Percentiles rank a stretch among this genome's conserved stretches.
Conservation (phyloP, 2,888 invertebrate genomes). For the Calephelis perditalis region DNA sequence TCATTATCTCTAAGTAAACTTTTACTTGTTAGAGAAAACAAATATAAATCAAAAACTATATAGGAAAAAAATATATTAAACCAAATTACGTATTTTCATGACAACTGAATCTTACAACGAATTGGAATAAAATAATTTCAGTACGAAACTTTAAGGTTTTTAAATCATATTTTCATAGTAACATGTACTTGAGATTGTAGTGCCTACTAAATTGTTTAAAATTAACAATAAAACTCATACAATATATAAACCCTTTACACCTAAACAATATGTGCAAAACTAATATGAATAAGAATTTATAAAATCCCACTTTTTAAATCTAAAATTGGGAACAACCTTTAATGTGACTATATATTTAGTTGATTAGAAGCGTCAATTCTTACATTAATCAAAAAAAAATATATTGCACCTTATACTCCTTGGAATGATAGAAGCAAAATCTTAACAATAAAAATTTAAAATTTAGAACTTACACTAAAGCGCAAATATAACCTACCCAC, state of each 20-base stretch:
- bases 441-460: conserved; percentile 1
- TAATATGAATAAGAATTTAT: not conserved
- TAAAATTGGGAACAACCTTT: not conserved
- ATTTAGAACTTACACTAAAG: conserved; percentile 26
- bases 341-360: too few relatives aligned
- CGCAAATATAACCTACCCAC: conserved; percentile 48
- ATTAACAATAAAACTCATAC: conserved; percentile 6
- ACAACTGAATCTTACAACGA: too few relatives aligned
- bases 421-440: conserved; percentile 18
- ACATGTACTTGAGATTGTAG: not conserved
- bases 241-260: conserved; percentile 3
- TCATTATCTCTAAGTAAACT: too few relatives aligned
- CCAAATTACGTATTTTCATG: too few relatives aligned
- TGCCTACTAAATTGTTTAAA: not conserved
- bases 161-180: too few relatives aligned
- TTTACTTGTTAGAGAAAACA: too few relatives aligned
- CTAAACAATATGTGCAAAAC: conserved; percentile 3
- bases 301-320: not conserved
- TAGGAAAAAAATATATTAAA: too few relatives aligned
- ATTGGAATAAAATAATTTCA: too few relatives aligned
- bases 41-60: too few relatives aligned
- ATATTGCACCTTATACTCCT: conserved; percentile 23
- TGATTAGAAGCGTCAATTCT: not conserved
- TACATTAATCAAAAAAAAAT: conserved; percentile 6
- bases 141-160: too few relatives aligned